phyloP scores from a whole-genome alignment of 2,113 vertebrate genomes.

The Cranoglanis bouderius region DNA sequence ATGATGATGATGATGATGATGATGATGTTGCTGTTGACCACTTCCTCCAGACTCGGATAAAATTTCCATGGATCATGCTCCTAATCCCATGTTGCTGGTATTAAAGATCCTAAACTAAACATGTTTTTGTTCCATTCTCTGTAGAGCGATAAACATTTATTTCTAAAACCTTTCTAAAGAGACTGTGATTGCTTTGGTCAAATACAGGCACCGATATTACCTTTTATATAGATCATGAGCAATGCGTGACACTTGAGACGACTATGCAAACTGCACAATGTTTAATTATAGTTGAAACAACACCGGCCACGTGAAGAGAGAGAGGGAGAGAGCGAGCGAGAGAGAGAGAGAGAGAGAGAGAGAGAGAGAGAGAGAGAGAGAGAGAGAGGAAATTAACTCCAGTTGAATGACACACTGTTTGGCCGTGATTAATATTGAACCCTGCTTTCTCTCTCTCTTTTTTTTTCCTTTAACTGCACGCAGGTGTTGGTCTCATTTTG shows the following conservation, averaged over 20 bases:
- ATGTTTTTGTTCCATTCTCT: neutral
- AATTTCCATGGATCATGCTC: neutral
- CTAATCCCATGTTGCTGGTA: neutral
- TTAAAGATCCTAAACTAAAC: constrained; percentile 27
- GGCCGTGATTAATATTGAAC: constrained; percentile 60
- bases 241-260: neutral
- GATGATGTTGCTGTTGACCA: constrained; percentile 1
- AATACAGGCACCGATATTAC: neutral
- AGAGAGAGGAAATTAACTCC: constrained; percentile 55
- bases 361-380: constrained; percentile 54
- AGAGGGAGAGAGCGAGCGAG: constrained; percentile 53
- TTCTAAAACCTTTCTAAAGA: constrained; percentile 58
- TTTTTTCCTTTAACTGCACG: constrained; percentile 55
- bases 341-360: constrained; percentile 38
- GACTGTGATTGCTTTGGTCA: constrained; percentile 70
- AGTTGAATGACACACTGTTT: constrained; percentile 56
- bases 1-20: neutral
- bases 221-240: constrained; percentile 11
- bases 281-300: constrained; percentile 49
- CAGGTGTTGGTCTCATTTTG: constrained; percentile 62
- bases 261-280: neutral
- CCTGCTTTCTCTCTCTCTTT: neutral
- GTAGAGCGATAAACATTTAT: neutral
- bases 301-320: constrained; percentile 38
- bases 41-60: neutral